A percentile compares a stretch with the other conserved stretches of the same genome.
These are phyloP conservation scores for Xenopus tropicalis DNA, from an alignment of 2,113 vertebrate genomes.

Conservation along the genomic window UCB_Xtro_10.0 CM004452.2:30167501-30168000, in stretches of 20 bases:
- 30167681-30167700: no score
- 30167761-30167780: conserved; percentile 22
- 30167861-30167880: conserved; percentile 38
- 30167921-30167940: conserved; percentile 24
- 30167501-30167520: no score
- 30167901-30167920: conserved; percentile 9
- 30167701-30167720: no score
- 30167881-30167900: conserved; percentile 20
- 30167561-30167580: no score
- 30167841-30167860: conserved; percentile 1
- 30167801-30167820: conserved; percentile 32
- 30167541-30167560: no score
- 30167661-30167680: no score
- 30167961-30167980: conserved; percentile 18
- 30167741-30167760: background rate
- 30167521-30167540: no score
- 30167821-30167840: conserved; percentile 31
- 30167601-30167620: no score
- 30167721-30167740: no score
- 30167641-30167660: no score
- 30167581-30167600: no score
- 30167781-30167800: conserved; percentile 17
- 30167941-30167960: conserved; percentile 30
- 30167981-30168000: background rate
- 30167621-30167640: no score